These are phyloP conservation scores for Ataeniobius toweri DNA, from an alignment of 2,797 vertebrate species.

Conservation along the genomic window DNA sequence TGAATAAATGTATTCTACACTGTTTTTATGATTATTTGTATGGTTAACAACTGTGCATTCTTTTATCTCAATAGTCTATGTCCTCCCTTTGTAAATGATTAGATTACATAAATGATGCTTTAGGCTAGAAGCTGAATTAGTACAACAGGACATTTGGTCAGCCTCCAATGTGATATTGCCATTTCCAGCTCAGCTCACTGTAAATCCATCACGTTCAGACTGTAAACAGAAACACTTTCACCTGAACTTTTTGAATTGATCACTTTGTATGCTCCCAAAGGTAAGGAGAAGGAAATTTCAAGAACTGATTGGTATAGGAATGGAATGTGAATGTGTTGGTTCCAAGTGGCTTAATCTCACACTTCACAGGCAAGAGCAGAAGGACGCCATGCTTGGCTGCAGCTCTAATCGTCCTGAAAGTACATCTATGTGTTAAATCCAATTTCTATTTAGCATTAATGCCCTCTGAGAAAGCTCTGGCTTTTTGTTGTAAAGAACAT, in stretches of 20 bases:
- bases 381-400: conserved; percentile 71
- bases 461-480: conserved; percentile 39
- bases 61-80: conserved; percentile 41
- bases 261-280: conserved; percentile 37
- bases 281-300: conserved; percentile 36
- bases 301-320: conserved; percentile 52
- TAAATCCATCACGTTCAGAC: conserved; percentile 37
- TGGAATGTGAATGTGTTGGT: conserved; percentile 35
- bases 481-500: conserved; percentile 34
- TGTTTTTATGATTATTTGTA: conserved; percentile 24
- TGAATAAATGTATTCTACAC: background rate
- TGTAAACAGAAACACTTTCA: conserved; percentile 18
- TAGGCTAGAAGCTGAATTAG: conserved; percentile 58
- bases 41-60: conserved; percentile 30
- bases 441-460: conserved; percentile 70
- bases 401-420: conserved; percentile 68
- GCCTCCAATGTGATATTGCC: conserved; percentile 45
- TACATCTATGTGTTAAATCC: conserved; percentile 69
- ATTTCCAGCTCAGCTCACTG: conserved; percentile 56
- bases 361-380: conserved; percentile 66
- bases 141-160: conserved; percentile 62
- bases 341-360: conserved; percentile 60
- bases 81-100: conserved; percentile 67
- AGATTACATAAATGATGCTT: conserved; percentile 71
- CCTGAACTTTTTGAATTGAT: conserved; percentile 51